Evolutionary conservation across 1,140 invertebrate species (phyloP).

Genomic region (Planococcus citri): DNA sequence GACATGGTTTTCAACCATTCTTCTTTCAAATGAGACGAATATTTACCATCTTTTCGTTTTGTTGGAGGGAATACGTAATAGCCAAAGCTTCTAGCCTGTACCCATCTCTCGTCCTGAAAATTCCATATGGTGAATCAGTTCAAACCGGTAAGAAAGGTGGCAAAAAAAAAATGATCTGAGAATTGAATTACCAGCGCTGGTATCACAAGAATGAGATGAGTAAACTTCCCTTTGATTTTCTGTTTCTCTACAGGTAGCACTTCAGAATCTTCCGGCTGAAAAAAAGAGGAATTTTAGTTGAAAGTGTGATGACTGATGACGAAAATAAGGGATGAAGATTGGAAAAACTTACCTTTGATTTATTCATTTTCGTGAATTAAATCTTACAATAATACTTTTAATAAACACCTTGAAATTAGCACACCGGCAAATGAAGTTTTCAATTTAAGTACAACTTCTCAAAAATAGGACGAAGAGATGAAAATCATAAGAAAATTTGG

Average conservation of each 20-base stretch:
- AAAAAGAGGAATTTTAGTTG: no score
- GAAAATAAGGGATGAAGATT: no score
- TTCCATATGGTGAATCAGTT: not conserved
- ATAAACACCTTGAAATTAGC: no score
- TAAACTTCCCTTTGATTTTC: not conserved
- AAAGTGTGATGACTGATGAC: no score
- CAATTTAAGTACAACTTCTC: no score
- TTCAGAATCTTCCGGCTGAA: not conserved
- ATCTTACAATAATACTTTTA: no score
- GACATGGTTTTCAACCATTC: slow-evolving; percentile 43
- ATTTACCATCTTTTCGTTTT: slow-evolving; percentile 29
- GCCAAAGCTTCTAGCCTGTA: not conserved
- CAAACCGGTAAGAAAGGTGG: not conserved
- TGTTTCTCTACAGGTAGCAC: not conserved
- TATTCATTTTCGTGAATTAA: no score
- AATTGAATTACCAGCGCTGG: not conserved
- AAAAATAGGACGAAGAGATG: no score
- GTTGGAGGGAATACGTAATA: slow-evolving; percentile 14
- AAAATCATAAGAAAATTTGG: no score
- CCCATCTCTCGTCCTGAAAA: slow-evolving; percentile 17
- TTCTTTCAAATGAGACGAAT: slow-evolving; percentile 39
- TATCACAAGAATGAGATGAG: not conserved
- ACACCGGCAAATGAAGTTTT: no score
- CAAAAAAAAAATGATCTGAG: no score
- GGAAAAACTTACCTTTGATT: no score